A percentile compares a stretch with the other conserved stretches of the same genome.
phyloP scores from a whole-genome alignment of 1,140 invertebrate genomes.

The Heliothis virescens region DNA sequence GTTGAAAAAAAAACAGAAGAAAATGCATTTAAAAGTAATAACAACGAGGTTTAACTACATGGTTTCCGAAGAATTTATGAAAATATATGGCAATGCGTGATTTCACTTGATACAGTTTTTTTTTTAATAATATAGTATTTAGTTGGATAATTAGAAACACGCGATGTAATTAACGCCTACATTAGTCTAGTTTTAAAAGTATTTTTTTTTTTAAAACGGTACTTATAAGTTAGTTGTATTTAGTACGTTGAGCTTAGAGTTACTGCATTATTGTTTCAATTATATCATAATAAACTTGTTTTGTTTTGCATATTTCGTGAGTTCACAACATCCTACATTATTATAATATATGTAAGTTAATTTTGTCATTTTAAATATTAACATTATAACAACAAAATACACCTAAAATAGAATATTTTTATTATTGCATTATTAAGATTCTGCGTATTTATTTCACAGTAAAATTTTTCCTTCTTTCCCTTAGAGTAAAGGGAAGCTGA shows the following conservation, averaged over 20 bases:
- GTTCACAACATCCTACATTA: too few species aligned
- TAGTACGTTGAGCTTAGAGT: too few species aligned
- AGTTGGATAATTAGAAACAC: background rate
- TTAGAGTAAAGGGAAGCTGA: background rate
- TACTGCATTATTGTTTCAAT: too few species aligned
- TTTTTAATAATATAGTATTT: conserved; percentile 8
- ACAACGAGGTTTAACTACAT: background rate
- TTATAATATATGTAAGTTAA: too few species aligned
- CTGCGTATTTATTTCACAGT: background rate
- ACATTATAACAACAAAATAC: too few species aligned
- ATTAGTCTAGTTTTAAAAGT: background rate
- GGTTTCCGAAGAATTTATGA: background rate
- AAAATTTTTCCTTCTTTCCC: background rate
- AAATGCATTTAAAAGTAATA: conserved; percentile 1
- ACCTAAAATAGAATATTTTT: too few species aligned
- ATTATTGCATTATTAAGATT: too few species aligned
- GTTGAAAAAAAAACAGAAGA: background rate
- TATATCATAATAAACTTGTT: too few species aligned
- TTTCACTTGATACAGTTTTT: conserved; percentile 1
- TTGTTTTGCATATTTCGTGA: too few species aligned
- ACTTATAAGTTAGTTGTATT: background rate
- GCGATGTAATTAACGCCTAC: background rate
- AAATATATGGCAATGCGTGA: conserved; percentile 9
- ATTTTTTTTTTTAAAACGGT: background rate
- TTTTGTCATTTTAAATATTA: too few species aligned